Conservation (phyloP, 2,113 vertebrate species). For the Trinectes maculatus region DNA sequence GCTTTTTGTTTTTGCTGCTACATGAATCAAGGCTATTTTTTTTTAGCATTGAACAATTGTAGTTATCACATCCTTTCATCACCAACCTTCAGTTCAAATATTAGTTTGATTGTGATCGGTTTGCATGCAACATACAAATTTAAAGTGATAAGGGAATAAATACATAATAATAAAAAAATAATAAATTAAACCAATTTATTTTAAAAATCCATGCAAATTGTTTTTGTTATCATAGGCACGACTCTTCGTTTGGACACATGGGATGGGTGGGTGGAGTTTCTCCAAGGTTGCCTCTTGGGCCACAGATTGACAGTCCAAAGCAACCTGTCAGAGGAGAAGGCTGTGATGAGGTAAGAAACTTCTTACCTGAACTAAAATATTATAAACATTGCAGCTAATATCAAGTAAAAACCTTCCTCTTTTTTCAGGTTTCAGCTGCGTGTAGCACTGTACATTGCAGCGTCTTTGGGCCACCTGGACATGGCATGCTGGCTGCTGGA, state of each 20-base stretch:
- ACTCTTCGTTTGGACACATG: constrained; percentile 80
- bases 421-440: constrained; percentile 80
- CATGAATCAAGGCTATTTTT: neutral
- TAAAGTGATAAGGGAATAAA: neutral
- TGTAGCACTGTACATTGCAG: constrained; percentile 82
- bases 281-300: constrained; percentile 76
- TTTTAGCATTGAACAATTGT: neutral
- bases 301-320: constrained; percentile 72
- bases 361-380: neutral
- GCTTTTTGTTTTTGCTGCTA: neutral
- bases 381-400: neutral
- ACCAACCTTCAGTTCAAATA: neutral
- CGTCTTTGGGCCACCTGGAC: constrained; percentile 79
- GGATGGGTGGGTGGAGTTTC: constrained; percentile 82
- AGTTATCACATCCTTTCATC: too few species aligned
- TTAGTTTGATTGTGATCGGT: neutral
- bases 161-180: too few species aligned
- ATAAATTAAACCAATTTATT: neutral
- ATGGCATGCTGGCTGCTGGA: constrained; percentile 82
- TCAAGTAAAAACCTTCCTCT: neutral
- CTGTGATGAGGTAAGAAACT: constrained; percentile 68
- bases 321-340: constrained; percentile 75
- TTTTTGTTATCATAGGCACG: constrained; percentile 55
- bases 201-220: neutral
- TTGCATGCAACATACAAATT: neutral